Percentiles rank a stretch among this genome's conserved stretches.
phyloP scores from a whole-genome alignment of 2,797 vertebrate species.

The Allenopithecus nigroviridis region DNA sequence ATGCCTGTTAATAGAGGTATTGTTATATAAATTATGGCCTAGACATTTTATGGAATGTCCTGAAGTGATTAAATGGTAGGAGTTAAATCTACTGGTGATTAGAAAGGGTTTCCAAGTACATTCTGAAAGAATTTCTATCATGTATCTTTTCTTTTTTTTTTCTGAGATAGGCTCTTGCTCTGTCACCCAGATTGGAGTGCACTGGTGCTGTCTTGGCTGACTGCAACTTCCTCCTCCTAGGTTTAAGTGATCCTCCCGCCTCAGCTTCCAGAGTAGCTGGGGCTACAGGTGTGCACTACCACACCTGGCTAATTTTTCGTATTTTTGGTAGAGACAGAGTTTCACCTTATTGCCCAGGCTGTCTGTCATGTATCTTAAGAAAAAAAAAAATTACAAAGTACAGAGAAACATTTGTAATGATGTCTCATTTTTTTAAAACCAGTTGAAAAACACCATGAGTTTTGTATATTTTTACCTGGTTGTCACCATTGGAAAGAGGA shows the following conservation, averaged over 20 bases:
- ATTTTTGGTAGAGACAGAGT: not conserved
- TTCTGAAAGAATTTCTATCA: not conserved
- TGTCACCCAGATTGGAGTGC: not conserved
- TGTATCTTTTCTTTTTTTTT: not conserved
- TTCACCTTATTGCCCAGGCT: not conserved
- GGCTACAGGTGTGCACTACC: not conserved
- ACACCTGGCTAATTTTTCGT: not conserved
- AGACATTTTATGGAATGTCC: not conserved
- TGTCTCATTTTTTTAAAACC: slow-evolving; percentile 12
- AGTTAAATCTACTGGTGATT: not conserved
- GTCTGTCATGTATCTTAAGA: not conserved
- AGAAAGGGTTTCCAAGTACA: not conserved
- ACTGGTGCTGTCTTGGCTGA: not conserved
- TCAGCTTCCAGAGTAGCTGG: not conserved
- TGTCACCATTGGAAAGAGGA: not conserved
- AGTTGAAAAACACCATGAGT: not conserved
- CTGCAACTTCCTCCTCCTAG: not conserved
- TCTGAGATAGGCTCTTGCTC: not conserved
- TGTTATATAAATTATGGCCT: not conserved
- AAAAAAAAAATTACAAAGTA: not conserved
- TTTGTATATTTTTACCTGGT: not conserved
- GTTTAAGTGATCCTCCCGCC: not conserved
- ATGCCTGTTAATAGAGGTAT: not conserved
- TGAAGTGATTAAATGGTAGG: not conserved
- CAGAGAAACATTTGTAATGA: not conserved